A percentile compares a stretch with the other conserved stretches of the same genome.
Evolutionary conservation across 2,113 vertebrate species (phyloP).

Genomic region (Bettongia penicillata): DNA sequence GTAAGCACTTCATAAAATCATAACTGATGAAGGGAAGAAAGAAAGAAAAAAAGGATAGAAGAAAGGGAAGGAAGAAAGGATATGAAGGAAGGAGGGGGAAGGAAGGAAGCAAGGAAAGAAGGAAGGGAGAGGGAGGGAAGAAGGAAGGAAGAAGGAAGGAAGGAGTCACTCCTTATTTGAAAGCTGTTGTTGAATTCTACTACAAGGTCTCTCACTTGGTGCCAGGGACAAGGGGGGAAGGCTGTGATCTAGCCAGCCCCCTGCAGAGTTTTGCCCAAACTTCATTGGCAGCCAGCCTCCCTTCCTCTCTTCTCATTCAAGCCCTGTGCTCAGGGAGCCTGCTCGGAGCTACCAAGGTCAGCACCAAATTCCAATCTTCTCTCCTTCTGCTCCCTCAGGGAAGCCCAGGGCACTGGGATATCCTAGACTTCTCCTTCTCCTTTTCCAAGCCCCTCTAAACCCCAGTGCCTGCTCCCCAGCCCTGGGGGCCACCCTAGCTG

Average conservation of each 20-base stretch:
- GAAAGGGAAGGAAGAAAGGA: background rate
- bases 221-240: background rate
- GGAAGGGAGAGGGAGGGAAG: background rate
- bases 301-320: background rate
- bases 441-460: background rate
- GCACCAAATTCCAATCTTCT: background rate
- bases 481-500: background rate
- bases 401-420: background rate
- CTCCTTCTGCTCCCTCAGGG: background rate
- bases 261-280: background rate
- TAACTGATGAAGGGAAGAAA: too few species aligned
- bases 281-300: background rate
- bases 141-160: background rate
- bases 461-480: background rate
- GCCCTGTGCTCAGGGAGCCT: background rate
- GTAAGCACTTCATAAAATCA: too few species aligned
- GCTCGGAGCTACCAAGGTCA: background rate
- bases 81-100: background rate
- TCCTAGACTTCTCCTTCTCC: background rate
- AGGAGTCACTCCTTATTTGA: background rate
- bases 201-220: background rate
- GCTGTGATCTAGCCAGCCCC: background rate
- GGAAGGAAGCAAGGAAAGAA: rapidly evolving
- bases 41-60: too few species aligned
- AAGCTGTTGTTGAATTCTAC: background rate